Conservation (phyloP, 2,888 invertebrate species). For the Operophtera brumata region DNA sequence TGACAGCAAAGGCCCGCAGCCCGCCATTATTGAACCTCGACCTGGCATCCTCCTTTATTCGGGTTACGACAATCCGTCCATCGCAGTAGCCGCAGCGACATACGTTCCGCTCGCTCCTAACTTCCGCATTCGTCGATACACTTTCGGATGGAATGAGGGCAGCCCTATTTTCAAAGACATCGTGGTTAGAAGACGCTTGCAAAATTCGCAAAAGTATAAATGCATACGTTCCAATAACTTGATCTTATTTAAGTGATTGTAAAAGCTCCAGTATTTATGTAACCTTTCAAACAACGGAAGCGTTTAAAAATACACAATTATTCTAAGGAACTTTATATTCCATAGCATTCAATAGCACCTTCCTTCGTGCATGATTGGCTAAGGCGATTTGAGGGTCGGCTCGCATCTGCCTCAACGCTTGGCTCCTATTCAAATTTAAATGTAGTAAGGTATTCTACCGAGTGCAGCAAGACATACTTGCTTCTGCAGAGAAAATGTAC, state of each 20-base stretch:
- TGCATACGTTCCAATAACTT: no score
- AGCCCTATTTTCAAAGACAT: slow-evolving; percentile 16
- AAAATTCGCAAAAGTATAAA: no score
- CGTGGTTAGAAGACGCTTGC: not conserved
- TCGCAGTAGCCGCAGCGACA: slow-evolving; percentile 35
- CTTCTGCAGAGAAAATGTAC: slow-evolving; percentile 28
- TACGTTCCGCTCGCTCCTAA: slow-evolving; percentile 38
- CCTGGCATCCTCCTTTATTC: slow-evolving; percentile 68
- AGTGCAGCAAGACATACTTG: slow-evolving; percentile 30
- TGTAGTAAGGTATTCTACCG: slow-evolving; percentile 40
- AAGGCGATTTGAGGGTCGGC: slow-evolving; percentile 65
- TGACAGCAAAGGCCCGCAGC: slow-evolving; percentile 67
- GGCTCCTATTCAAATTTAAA: slow-evolving; percentile 69
- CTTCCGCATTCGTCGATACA: slow-evolving; percentile 52
- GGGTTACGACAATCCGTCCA: slow-evolving; percentile 44
- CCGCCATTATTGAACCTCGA: slow-evolving; percentile 76
- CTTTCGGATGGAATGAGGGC: slow-evolving; percentile 14
- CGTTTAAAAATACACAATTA: slow-evolving; percentile 32
- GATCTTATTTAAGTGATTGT: no score
- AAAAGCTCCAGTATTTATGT: not conserved
- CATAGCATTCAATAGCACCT: slow-evolving; percentile 51
- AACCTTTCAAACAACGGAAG: slow-evolving; percentile 10
- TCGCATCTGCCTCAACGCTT: slow-evolving; percentile 60
- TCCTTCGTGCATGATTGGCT: slow-evolving; percentile 73
- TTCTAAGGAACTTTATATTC: slow-evolving; percentile 38